Evolutionary conservation across 2,888 invertebrate species (phyloP).

Genomic region (Hydrotaea diabolus): DNA sequence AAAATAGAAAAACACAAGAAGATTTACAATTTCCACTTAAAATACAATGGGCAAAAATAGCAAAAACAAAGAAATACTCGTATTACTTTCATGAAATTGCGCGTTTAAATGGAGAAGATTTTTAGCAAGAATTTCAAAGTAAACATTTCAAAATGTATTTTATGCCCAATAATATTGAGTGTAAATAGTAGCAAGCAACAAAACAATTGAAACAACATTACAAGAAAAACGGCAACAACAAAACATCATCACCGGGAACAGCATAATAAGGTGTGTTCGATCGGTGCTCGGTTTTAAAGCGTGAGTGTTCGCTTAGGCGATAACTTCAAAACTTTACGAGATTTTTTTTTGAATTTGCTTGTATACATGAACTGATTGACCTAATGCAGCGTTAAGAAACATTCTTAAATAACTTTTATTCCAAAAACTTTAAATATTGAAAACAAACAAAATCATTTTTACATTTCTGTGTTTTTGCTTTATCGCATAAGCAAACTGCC

Average conservation of each 20-base stretch:
- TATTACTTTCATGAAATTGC: neutral
- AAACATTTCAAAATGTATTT: slow-evolving; percentile 45
- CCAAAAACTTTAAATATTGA: no score
- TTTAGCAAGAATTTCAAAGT: slow-evolving; percentile 29
- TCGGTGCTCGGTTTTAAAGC: no score
- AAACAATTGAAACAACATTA: neutral
- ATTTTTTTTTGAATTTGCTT: no score
- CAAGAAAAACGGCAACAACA: neutral
- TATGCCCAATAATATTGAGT: neutral
- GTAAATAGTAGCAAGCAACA: slow-evolving; percentile 11
- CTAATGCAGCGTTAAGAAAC: no score
- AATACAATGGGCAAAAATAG: neutral
- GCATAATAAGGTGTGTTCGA: no score
- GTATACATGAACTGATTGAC: no score
- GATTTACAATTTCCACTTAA: neutral
- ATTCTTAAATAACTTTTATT: no score
- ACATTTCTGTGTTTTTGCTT: no score
- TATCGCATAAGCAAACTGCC: no score
- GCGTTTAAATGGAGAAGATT: neutral
- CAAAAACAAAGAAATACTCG: neutral
- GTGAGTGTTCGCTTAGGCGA: no score
- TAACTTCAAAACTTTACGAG: neutral
- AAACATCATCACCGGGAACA: no score
- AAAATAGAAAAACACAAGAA: neutral
- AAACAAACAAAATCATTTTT: no score